These are phyloP conservation scores for Masnerella sp. DNA, from an alignment of 2,888 invertebrate species.

Conservation along the genomic window DNA sequence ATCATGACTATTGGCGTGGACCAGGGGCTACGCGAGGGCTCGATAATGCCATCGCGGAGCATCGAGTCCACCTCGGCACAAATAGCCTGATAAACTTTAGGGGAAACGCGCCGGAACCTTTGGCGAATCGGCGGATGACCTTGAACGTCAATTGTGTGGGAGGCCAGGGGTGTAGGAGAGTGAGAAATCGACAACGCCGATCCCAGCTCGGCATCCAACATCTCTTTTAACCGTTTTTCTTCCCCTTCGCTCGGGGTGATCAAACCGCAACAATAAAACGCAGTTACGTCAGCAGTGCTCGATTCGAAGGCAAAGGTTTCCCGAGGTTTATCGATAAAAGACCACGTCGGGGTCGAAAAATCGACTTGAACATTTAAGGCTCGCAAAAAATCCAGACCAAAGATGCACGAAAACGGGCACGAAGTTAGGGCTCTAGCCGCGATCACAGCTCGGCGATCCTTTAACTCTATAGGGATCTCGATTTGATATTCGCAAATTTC, in stretches of 20 bases:
- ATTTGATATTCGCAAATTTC: no score
- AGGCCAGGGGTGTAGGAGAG: neutral
- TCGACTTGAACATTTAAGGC: neutral
- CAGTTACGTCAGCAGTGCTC: neutral
- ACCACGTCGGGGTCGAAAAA: neutral
- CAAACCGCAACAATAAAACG: neutral
- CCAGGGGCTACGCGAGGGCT: slow-evolving; percentile 3
- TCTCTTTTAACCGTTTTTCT: neutral
- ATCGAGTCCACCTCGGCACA: neutral
- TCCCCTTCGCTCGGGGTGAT: neutral
- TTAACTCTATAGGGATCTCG: no score
- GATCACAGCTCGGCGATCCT: no score
- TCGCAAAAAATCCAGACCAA: no score
- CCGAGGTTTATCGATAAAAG: neutral
- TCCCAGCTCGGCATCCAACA: neutral
- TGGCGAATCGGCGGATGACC: neutral
- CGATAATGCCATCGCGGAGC: neutral
- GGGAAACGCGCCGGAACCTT: neutral
- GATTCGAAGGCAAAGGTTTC: neutral
- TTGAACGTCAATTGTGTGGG: neutral
- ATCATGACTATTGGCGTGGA: neutral
- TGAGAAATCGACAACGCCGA: neutral
- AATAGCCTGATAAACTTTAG: neutral
- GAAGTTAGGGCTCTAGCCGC: no score
- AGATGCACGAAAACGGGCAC: no score